These are phyloP conservation scores for Tuberolachnus salignus DNA, from an alignment of 2,888 invertebrate species.

Conservation along the genomic window DNA sequence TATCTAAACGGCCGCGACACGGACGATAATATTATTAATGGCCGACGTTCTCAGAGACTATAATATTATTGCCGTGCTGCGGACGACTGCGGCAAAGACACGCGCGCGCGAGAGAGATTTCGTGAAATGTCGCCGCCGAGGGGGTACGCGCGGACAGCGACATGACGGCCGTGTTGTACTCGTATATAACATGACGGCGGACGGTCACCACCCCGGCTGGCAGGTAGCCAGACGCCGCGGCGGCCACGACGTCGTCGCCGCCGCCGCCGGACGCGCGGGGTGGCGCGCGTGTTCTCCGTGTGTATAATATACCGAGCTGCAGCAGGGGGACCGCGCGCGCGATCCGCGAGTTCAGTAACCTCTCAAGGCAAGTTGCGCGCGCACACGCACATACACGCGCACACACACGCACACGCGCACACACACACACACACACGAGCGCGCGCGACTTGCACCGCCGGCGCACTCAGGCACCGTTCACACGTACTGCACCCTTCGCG, in stretches of 20 bases:
- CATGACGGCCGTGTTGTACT: neutral
- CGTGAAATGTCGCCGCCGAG: slow-evolving; percentile 5
- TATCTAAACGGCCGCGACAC: too few species aligned
- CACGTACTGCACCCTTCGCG: slow-evolving; percentile 38
- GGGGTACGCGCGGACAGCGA: slow-evolving; percentile 6
- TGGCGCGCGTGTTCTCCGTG: slow-evolving; percentile 32
- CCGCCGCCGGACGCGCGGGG: neutral
- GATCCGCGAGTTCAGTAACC: slow-evolving; percentile 53
- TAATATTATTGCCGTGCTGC: too few species aligned
- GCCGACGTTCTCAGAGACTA: too few species aligned
- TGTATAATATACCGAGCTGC: too few species aligned
- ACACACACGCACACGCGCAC: slow-evolving; percentile 6
- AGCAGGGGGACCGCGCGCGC: slow-evolving; percentile 43
- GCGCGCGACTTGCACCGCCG: neutral
- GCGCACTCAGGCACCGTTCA: slow-evolving; percentile 42
- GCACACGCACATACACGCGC: slow-evolving; percentile 10
- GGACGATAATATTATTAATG: too few species aligned
- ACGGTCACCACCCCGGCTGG: slow-evolving; percentile 51
- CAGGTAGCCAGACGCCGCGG: slow-evolving; percentile 50
- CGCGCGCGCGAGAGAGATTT: neutral
- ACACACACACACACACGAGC: slow-evolving; percentile 9
- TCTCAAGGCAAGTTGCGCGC: slow-evolving; percentile 53
- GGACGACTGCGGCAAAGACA: too few species aligned
- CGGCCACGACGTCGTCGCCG: slow-evolving; percentile 8
- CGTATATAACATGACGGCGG: neutral